Conservation (phyloP, 2,888 invertebrate species). For the Caenorhabditis imperialis region DNA sequence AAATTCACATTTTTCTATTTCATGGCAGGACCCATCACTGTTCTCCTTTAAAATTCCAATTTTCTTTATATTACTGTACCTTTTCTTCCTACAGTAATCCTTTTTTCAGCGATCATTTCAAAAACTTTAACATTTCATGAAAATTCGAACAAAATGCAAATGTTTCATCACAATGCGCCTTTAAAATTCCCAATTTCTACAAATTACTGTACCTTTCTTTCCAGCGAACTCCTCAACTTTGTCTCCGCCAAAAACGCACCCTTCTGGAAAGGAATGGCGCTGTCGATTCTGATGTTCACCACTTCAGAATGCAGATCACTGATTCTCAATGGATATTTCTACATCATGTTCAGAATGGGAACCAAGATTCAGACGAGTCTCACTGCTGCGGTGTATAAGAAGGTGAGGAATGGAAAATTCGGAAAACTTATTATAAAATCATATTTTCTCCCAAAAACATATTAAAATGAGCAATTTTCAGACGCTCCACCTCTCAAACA, state of each 20-base stretch:
- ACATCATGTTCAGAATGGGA: slow-evolving; percentile 80
- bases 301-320: slow-evolving; percentile 79
- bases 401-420: slow-evolving; percentile 74
- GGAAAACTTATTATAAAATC: too few relatives aligned
- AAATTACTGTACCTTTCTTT: slow-evolving; percentile 31
- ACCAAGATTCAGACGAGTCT: slow-evolving; percentile 80
- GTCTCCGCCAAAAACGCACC: slow-evolving; percentile 68
- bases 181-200: too few relatives aligned
- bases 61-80: too few relatives aligned
- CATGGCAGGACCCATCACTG: too few relatives aligned
- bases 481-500: slow-evolving; percentile 80
- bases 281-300: slow-evolving; percentile 78
- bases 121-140: too few relatives aligned
- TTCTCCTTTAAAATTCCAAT: too few relatives aligned
- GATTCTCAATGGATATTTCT: slow-evolving; percentile 80
- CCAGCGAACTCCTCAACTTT: slow-evolving; percentile 79
- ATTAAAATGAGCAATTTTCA: slow-evolving; percentile 61
- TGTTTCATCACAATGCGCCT: too few relatives aligned
- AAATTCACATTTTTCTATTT: too few relatives aligned
- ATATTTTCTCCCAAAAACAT: too few relatives aligned
- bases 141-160: too few relatives aligned
- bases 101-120: not conserved
- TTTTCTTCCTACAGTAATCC: too few relatives aligned
- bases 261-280: slow-evolving; percentile 72
- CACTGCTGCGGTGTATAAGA: slow-evolving; percentile 80